Evolutionary conservation across 2,797 vertebrate genomes (phyloP).

Genomic region (Huso huso): DNA sequence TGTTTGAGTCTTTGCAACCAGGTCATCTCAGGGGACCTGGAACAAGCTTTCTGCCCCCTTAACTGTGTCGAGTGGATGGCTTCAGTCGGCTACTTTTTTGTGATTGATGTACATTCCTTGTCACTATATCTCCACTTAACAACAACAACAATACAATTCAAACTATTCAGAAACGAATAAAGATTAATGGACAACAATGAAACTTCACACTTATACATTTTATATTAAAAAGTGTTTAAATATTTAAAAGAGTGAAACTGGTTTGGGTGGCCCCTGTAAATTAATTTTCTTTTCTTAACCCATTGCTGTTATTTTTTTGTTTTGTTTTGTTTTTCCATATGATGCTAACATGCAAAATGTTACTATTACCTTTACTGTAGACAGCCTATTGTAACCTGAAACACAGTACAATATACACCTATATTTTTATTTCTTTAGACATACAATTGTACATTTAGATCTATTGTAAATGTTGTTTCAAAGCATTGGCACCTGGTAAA

Average conservation of each 20-base stretch:
- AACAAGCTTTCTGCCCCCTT: slow-evolving; percentile 65
- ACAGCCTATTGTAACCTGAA: no score
- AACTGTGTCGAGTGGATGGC: slow-evolving; percentile 59
- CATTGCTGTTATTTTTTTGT: no score
- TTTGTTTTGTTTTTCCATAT: no score
- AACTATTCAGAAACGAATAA: slow-evolving; percentile 36
- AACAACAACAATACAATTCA: slow-evolving; percentile 39
- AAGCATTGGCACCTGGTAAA: no score
- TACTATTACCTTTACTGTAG: no score
- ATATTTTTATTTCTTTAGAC: no score
- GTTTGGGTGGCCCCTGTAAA: slow-evolving; percentile 36
- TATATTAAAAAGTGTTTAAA: slow-evolving; percentile 37
- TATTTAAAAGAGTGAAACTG: slow-evolving; percentile 37
- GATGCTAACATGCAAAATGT: no score
- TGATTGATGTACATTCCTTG: slow-evolving; percentile 64
- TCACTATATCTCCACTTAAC: slow-evolving; percentile 40
- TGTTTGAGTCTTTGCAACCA: slow-evolving; percentile 73
- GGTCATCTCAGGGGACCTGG: slow-evolving; percentile 74
- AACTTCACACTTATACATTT: slow-evolving; percentile 29
- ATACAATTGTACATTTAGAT: no score
- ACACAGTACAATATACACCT: no score
- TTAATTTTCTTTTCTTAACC: slow-evolving; percentile 25
- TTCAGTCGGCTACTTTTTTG: slow-evolving; percentile 59
- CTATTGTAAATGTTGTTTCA: no score
- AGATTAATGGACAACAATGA: slow-evolving; percentile 35